Evolutionary conservation across 1,140 invertebrate species (phyloP).

Genomic region (Drosophila chauvacae): DNA sequence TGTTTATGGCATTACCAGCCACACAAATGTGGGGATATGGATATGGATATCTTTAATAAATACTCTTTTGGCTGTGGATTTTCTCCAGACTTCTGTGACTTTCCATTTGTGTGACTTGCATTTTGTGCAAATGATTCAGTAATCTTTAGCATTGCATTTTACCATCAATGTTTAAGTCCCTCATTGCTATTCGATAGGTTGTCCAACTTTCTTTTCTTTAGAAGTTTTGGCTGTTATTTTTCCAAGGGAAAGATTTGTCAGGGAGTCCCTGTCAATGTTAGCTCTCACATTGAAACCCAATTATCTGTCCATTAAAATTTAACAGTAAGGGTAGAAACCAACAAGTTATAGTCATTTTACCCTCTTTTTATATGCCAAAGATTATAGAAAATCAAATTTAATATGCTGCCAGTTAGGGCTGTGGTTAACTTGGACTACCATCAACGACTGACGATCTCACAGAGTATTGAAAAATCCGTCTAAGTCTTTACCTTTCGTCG

Average conservation of each 20-base stretch:
- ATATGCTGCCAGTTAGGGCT: neutral
- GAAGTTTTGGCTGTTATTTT: neutral
- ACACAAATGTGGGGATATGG: slow-evolving; percentile 2
- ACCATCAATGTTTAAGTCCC: too few relatives aligned
- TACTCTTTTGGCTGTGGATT: neutral
- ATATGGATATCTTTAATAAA: neutral
- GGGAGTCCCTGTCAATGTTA: neutral
- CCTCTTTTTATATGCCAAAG: neutral
- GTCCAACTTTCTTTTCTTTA: neutral
- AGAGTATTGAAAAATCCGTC: neutral
- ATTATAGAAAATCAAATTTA: neutral
- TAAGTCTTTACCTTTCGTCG: neutral
- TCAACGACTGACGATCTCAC: neutral
- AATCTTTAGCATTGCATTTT: neutral
- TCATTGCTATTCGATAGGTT: too few relatives aligned
- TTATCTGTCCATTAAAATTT: neutral
- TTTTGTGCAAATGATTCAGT: neutral
- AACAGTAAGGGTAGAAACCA: neutral
- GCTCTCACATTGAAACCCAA: neutral
- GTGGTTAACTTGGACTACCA: neutral
- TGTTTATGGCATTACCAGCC: slow-evolving; percentile 13
- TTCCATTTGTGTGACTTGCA: neutral
- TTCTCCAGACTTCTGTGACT: neutral
- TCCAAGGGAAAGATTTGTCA: neutral
- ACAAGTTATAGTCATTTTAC: neutral